Conservation (phyloP, 2,888 invertebrate genomes). For the Cerceris ruficornis region DNA sequence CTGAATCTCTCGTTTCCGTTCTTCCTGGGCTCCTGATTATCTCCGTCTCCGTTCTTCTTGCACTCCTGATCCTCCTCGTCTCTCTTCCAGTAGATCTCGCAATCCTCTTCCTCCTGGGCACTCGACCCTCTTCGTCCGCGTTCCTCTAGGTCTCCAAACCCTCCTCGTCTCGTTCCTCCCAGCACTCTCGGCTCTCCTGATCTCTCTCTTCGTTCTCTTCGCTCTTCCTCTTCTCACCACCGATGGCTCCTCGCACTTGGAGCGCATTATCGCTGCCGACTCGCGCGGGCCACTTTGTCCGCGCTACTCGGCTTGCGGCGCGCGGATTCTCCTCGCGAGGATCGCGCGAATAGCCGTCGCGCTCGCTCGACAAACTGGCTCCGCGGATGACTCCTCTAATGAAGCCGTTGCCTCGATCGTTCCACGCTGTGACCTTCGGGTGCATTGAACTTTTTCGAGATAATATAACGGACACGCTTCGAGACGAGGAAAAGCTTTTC, state of each 20-base stretch:
- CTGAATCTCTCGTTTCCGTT: too few relatives aligned
- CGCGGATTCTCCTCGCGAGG: neutral
- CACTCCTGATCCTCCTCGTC: too few relatives aligned
- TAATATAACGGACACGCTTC: neutral
- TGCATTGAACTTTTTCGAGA: conserved; percentile 1
- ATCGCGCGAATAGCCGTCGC: neutral
- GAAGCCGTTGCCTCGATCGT: conserved; percentile 22
- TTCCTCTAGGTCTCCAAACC: too few relatives aligned
- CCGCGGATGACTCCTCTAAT: conserved; percentile 18
- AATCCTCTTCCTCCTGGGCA: too few relatives aligned
- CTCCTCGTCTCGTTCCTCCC: too few relatives aligned
- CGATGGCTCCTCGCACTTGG: neutral
- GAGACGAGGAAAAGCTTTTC: neutral
- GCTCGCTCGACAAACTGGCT: conserved; percentile 11
- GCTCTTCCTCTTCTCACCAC: neutral
- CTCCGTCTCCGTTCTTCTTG: too few relatives aligned
- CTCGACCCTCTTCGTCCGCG: too few relatives aligned
- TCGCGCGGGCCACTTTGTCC: neutral
- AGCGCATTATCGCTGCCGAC: neutral
- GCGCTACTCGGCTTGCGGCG: neutral
- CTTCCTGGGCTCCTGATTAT: too few relatives aligned
- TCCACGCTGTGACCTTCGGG: conserved; percentile 11
- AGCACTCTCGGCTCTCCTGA: too few relatives aligned
- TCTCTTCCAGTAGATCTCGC: too few relatives aligned
- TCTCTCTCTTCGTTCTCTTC: too few relatives aligned